Conservation (phyloP, 2,888 invertebrate genomes). For the Calameuta filiformis region DNA sequence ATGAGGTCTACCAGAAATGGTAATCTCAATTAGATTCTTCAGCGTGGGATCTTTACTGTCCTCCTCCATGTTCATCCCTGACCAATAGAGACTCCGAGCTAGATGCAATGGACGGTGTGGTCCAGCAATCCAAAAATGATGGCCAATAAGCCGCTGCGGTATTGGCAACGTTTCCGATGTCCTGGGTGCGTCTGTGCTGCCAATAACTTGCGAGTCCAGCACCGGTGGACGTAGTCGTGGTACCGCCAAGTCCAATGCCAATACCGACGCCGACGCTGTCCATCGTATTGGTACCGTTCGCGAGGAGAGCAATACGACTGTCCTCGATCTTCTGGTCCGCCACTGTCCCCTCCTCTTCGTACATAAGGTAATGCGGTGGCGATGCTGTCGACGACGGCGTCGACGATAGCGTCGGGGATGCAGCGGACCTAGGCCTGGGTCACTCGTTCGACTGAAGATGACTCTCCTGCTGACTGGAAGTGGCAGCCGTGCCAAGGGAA, state of each 20-base stretch:
- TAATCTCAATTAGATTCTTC: background rate
- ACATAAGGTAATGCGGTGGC: constrained; percentile 59
- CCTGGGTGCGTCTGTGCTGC: constrained; percentile 46
- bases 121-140: constrained; percentile 61
- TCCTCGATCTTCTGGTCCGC: constrained; percentile 54
- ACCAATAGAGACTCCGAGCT: constrained; percentile 53
- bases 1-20: background rate
- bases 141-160: constrained; percentile 60
- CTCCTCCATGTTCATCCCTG: constrained; percentile 53
- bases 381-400: constrained; percentile 62
- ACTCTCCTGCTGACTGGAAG: constrained; percentile 33
- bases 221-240: background rate
- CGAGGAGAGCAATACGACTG: constrained; percentile 25
- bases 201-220: constrained; percentile 59
- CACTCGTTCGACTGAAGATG: constrained; percentile 55
- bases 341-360: constrained; percentile 57
- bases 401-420: constrained; percentile 60
- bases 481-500: constrained; percentile 24
- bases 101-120: constrained; percentile 54
- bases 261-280: constrained; percentile 42
- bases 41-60: constrained; percentile 29
- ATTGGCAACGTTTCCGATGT: constrained; percentile 36
- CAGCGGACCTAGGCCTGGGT: constrained; percentile 65
- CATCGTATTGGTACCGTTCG: constrained; percentile 3
- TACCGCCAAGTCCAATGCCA: constrained; percentile 39